Evolutionary conservation across 1,140 invertebrate species (phyloP).

Genomic region (Ceratina calcarata): DNA sequence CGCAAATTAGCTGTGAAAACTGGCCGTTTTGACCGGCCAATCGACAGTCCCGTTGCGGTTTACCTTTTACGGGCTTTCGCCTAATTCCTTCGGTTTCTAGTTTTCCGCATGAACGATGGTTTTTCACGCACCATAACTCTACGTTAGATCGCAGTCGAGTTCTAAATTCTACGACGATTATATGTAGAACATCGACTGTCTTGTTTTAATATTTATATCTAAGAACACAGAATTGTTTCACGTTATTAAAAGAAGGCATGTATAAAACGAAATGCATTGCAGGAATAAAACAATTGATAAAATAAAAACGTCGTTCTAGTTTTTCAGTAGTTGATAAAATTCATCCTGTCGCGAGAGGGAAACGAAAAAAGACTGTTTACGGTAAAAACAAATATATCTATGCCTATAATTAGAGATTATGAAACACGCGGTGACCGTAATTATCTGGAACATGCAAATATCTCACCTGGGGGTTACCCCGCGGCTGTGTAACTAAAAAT

Average conservation of each 20-base stretch:
- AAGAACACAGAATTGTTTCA: too few relatives aligned
- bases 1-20: conserved; percentile 32
- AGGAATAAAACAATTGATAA: not conserved
- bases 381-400: not conserved
- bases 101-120: not conserved
- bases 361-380: not conserved
- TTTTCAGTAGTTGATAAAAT: not conserved
- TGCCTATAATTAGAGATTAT: conserved; percentile 32
- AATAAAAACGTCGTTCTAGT: not conserved
- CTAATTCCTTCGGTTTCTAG: conserved; percentile 4
- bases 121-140: not conserved
- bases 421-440: conserved; percentile 9
- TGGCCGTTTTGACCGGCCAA: not conserved
- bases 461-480: conserved; percentile 28
- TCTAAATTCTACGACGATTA: too few relatives aligned
- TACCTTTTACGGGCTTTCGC: not conserved
- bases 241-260: too few relatives aligned
- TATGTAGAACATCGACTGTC: too few relatives aligned
- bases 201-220: too few relatives aligned
- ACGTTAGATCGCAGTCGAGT: not conserved
- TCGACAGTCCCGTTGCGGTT: not conserved
- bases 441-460: conserved; percentile 30
- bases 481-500: conserved; percentile 15
- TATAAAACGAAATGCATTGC: too few relatives aligned
- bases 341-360: not conserved